Evolutionary conservation across 2,113 vertebrate species (phyloP), one percentile per base, ranked within the genome.

Genomic region (Rhineura floridana): DNA sequence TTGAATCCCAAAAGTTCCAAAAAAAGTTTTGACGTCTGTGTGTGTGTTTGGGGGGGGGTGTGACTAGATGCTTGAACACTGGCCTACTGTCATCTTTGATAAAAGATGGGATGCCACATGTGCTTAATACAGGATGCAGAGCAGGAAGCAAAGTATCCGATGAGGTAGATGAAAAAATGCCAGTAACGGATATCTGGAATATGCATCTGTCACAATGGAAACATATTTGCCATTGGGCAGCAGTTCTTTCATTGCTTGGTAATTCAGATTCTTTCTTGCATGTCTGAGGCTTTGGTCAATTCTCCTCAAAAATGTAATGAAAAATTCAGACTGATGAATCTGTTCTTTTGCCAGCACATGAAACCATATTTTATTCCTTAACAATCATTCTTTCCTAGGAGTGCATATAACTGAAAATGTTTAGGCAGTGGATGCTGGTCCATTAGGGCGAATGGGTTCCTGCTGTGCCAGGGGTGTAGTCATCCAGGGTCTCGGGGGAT

Each of bases 121-220:
- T 88, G 89, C 70, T 90, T 84, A 81, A 84, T 92, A 11, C 70
- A 75, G 33, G 69, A 89, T 91, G 85, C 92, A 91, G 92, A 94
- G 72, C 89, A 94, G 93, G 94, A 95, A 95, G 90, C 65, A 78
- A 52, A 88, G 77, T 85, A 93, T 95, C 93, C 50, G 12, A 91
- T 79, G 67, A 93, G 89, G 73, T 0, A 84, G 55, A 92, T 89
- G 89, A 95, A 36, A 91, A 93, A 93, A 84, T 75, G 89, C 87
- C 93, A 94, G 83, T 81, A 93, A 73, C 52, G 85, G 85, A 94
- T 95, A 95, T 93, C 91, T 95, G 94, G 94, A 93, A 91, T 93
- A 92, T 10, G 19, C 0, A 3, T 83, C 93, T 65, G 85, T 93
- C 82, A 92, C 73, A 94, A 85, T 91, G 65, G 91, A 81, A 95